Evolutionary conservation across 1,140 invertebrate species (phyloP).

Genomic region (Ooceraea biroi): DNA sequence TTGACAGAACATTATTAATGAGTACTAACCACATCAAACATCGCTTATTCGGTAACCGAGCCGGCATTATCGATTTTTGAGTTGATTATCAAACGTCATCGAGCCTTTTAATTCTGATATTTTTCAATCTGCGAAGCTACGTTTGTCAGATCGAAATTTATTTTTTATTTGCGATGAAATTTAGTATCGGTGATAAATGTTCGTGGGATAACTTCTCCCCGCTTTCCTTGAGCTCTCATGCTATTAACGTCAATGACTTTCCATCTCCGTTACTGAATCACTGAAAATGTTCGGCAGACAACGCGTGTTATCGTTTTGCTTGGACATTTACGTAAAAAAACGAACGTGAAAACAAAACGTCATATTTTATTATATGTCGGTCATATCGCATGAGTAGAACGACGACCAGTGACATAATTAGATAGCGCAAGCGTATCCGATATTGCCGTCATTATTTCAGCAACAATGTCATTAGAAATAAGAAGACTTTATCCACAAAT

Average conservation of each 20-base stretch:
- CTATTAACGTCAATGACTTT: background rate
- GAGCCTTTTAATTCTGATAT: background rate
- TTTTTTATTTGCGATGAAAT: background rate
- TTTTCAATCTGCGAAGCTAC: background rate
- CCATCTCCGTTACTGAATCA: background rate
- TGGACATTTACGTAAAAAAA: constrained; percentile 47
- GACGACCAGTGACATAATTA: constrained; percentile 51
- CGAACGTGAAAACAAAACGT: constrained; percentile 30
- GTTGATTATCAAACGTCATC: background rate
- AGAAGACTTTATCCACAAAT: constrained; percentile 28
- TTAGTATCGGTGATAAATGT: constrained; percentile 5
- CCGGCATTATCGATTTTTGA: constrained; percentile 8
- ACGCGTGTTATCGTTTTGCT: constrained; percentile 3
- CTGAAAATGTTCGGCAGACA: constrained; percentile 37
- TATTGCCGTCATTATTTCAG: constrained; percentile 61
- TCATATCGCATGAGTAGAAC: constrained; percentile 49
- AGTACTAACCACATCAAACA: constrained; percentile 22
- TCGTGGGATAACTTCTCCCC: background rate
- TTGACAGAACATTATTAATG: constrained; percentile 47
- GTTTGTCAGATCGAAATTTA: background rate
- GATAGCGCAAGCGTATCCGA: constrained; percentile 59
- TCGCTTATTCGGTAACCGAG: constrained; percentile 26
- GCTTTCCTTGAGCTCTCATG: background rate
- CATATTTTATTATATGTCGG: constrained; percentile 57
- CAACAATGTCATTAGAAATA: constrained; percentile 59